Conservation (phyloP, 2,888 invertebrate genomes). For the Linnaemya tessellans region DNA sequence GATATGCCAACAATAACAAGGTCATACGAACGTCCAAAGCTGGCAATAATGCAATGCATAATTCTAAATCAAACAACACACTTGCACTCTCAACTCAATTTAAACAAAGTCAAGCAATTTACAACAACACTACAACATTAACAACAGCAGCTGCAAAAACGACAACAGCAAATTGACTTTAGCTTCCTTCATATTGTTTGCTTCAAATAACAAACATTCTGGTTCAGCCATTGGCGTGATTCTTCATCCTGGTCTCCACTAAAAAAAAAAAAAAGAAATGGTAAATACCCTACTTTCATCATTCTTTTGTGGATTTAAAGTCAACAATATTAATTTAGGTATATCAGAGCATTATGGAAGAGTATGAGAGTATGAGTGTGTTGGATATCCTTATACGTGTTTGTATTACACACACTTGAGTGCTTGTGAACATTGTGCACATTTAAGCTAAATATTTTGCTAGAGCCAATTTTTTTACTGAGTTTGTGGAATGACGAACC, state of each 20-base stretch:
- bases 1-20: too few relatives aligned
- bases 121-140: neutral
- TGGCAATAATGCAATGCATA: too few relatives aligned
- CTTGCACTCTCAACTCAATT: neutral
- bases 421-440: too few relatives aligned
- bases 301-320: neutral
- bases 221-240: neutral
- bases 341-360: neutral
- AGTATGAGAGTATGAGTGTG: neutral
- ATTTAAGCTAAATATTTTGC: too few relatives aligned
- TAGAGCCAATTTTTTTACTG: too few relatives aligned
- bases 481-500: too few relatives aligned
- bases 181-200: neutral
- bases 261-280: neutral
- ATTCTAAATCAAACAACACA: too few relatives aligned
- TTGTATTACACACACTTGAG: too few relatives aligned
- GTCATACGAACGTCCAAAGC: too few relatives aligned
- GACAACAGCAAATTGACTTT: slow-evolving; percentile 5
- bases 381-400: too few relatives aligned
- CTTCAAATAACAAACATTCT: neutral
- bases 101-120: neutral
- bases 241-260: neutral
- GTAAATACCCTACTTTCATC: too few relatives aligned
- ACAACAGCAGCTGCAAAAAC: neutral
- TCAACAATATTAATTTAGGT: neutral